Evolutionary conservation across 2,113 vertebrate species (phyloP).

Genomic region (Melospiza melodia): DNA sequence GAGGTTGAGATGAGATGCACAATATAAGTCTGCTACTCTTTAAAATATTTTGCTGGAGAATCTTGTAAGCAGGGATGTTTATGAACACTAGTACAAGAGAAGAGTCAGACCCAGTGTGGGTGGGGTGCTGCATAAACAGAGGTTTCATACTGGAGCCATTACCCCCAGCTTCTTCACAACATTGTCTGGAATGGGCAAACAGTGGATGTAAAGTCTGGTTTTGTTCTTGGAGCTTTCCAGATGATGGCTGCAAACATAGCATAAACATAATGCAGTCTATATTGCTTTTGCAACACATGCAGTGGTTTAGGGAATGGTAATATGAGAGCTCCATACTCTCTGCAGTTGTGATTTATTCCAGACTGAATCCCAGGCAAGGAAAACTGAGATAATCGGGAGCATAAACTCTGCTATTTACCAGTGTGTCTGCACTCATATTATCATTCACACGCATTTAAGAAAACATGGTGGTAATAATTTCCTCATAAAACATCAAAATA

Average conservation of each 20-base stretch:
- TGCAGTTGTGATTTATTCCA: background rate
- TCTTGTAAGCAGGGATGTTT: background rate
- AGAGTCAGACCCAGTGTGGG: background rate
- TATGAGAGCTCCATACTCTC: background rate
- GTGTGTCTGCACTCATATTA: background rate
- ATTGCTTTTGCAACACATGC: background rate
- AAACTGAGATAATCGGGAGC: background rate
- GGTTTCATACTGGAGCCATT: background rate
- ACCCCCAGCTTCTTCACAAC: background rate
- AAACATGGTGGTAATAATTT: background rate
- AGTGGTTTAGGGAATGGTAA: background rate
- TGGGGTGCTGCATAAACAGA: background rate
- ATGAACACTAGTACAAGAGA: background rate
- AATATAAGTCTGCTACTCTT: background rate
- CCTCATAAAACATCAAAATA: slow-evolving; percentile 20
- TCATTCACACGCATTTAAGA: background rate
- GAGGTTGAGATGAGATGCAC: background rate
- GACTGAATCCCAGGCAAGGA: background rate
- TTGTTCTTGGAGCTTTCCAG: background rate
- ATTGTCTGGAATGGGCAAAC: background rate
- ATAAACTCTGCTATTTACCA: background rate
- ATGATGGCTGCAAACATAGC: background rate
- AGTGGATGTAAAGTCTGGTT: background rate
- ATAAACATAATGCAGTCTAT: background rate
- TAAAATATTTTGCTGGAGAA: background rate